phyloP scores from a whole-genome alignment of 2,888 invertebrate species.

The Rhagonycha lutea region DNA sequence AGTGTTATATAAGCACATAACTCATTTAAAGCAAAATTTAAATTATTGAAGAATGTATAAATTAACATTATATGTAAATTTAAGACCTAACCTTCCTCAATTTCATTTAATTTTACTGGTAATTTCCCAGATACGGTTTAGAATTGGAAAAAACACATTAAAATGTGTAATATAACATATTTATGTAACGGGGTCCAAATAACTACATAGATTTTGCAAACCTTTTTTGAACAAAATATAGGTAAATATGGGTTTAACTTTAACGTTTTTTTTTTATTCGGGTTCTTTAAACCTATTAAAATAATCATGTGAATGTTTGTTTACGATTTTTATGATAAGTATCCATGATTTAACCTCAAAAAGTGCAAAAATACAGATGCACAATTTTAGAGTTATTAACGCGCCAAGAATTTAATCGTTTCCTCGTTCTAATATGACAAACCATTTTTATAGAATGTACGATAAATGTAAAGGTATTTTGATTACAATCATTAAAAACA shows the following conservation, averaged over 20 bases:
- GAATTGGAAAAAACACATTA: no score
- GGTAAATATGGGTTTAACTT: no score
- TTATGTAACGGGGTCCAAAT: no score
- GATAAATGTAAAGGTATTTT: no score
- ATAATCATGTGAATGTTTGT: not conserved
- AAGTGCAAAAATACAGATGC: not conserved
- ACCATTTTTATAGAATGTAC: no score
- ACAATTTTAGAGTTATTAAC: not conserved
- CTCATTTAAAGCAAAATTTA: not conserved
- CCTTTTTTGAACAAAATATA: no score
- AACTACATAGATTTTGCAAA: no score
- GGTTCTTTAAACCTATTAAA: not conserved
- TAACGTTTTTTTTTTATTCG: not conserved
- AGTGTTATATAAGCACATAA: not conserved
- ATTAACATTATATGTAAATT: not conserved
- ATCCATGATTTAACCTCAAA: not conserved
- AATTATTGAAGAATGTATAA: not conserved
- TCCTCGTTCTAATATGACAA: no score
- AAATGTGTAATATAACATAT: no score
- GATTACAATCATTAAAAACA: no score
- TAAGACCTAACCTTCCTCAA: not conserved
- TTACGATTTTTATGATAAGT: not conserved
- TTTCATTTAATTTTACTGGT: not conserved
- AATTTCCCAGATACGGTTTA: not conserved
- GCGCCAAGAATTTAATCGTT: not conserved